phyloP scores from a whole-genome alignment of 2,888 invertebrate genomes.

The Dione vanillae region DNA sequence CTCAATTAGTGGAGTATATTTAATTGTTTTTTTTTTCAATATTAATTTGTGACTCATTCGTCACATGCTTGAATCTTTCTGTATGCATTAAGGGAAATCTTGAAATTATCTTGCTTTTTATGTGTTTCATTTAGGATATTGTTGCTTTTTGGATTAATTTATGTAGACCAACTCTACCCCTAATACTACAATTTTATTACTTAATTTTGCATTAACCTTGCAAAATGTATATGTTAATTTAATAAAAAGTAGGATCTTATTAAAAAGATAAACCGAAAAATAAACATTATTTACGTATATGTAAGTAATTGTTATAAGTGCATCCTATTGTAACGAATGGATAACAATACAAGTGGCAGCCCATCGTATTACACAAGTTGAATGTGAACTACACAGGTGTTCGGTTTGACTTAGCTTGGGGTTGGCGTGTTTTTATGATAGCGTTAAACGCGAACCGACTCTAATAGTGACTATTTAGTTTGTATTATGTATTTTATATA shows the following conservation, averaged over 20 bases:
- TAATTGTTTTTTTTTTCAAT: no score
- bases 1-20: no score
- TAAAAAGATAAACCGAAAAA: not conserved
- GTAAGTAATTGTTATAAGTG: constrained; percentile 19
- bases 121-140: no score
- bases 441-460: constrained; percentile 75
- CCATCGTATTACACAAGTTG: constrained; percentile 69
- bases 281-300: not conserved
- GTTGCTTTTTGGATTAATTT: no score
- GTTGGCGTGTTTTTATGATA: constrained; percentile 71
- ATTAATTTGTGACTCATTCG: no score
- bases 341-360: constrained; percentile 56
- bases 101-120: no score
- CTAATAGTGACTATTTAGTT: constrained; percentile 76
- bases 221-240: constrained; percentile 5
- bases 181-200: no score
- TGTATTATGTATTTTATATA: constrained; percentile 48
- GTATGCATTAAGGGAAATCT: no score
- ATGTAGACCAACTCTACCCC: no score
- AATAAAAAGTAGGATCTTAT: not conserved
- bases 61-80: no score
- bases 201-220: no score
- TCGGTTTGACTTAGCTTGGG: constrained; percentile 62
- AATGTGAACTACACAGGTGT: constrained; percentile 78
- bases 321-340: constrained; percentile 49